Conservation (phyloP, 2,888 invertebrate genomes). For the Drosophila picticornis region DNA sequence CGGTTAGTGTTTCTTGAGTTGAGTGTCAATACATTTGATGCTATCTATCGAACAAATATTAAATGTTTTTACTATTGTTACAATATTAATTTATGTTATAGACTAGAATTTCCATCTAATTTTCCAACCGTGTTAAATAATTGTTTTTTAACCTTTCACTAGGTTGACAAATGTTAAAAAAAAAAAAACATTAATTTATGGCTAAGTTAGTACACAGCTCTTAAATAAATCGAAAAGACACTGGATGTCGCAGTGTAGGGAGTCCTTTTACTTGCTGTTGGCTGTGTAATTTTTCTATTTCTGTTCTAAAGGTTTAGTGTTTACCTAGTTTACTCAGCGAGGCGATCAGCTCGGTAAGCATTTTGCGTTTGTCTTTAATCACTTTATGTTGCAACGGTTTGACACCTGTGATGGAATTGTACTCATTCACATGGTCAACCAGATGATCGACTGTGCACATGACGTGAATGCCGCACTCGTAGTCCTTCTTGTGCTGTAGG, state of each 20-base stretch:
- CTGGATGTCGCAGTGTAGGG: too few species aligned
- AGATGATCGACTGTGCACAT: constrained; percentile 91
- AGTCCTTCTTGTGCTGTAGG: constrained; percentile 92
- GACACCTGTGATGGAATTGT: constrained; percentile 77
- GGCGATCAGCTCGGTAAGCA: constrained; percentile 88
- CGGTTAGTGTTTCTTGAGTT: background rate
- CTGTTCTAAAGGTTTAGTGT: background rate
- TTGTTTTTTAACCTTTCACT: background rate
- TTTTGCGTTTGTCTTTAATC: constrained; percentile 87
- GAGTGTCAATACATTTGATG: background rate
- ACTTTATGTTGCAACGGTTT: constrained; percentile 85
- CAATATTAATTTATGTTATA: background rate
- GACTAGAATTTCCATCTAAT: background rate
- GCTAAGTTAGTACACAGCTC: too few species aligned
- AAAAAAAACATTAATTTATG: too few species aligned
- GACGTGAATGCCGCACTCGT: constrained; percentile 96
- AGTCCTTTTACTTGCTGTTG: too few species aligned
- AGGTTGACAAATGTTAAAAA: background rate
- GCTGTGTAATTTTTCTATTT: too few species aligned
- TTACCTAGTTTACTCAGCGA: constrained; percentile 82
- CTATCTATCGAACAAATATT: background rate
- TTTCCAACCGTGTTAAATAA: background rate
- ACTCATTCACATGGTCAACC: constrained; percentile 82
- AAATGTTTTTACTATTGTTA: constrained; percentile 10
- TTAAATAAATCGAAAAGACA: too few species aligned